Percentiles rank a stretch among this genome's conserved stretches.
Conservation (phyloP, 2,113 vertebrate genomes). For the Turdus rufiventris region DNA sequence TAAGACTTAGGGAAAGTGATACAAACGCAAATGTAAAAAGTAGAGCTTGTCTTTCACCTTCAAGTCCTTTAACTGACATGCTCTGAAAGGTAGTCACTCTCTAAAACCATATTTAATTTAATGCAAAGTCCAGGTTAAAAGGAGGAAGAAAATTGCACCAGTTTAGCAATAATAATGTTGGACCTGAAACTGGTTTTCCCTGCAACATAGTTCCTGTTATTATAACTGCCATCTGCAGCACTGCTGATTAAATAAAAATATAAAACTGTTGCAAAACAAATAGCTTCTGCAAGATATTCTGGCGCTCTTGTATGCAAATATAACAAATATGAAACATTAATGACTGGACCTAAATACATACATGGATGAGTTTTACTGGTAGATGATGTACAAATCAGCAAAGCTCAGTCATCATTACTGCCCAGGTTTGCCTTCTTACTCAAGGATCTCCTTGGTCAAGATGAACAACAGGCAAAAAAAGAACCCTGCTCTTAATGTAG, state of each 20-base stretch:
- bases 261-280: not conserved
- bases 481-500: not conserved
- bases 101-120: not conserved
- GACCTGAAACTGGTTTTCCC: not conserved
- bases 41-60: not conserved
- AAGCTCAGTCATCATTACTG: not conserved
- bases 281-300: not conserved
- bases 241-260: not conserved
- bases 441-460: not conserved
- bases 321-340: not conserved
- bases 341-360: not conserved
- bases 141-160: not conserved
- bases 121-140: not conserved
- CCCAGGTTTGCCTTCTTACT: not conserved
- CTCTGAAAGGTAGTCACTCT: not conserved
- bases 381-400: not conserved
- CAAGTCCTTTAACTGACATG: not conserved
- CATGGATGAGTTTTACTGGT: not conserved
- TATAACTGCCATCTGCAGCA: not conserved
- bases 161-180: not conserved
- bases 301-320: not conserved
- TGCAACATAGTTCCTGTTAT: not conserved
- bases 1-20: not conserved
- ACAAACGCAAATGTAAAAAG: not conserved
- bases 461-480: accelerated